Evolutionary conservation across 1,140 invertebrate species (phyloP).

Genomic region (Cylas formicarius): DNA sequence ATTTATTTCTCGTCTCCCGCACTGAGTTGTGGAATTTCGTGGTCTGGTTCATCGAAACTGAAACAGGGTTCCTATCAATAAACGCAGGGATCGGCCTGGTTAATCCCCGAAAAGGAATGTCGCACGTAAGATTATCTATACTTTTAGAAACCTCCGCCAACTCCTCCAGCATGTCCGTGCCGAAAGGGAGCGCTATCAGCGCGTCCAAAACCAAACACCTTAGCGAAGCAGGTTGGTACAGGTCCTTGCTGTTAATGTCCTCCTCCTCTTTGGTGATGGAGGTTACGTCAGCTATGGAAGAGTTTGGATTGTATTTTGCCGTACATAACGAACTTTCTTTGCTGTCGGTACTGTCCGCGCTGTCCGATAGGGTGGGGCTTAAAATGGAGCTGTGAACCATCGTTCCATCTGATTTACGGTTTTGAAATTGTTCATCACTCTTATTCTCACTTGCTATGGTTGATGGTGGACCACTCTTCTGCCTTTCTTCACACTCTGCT

Average conservation of each 20-base stretch:
- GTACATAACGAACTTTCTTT: slow-evolving; percentile 49
- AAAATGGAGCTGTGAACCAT: too few relatives aligned
- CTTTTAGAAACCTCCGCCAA: slow-evolving; percentile 56
- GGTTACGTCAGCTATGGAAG: slow-evolving; percentile 39
- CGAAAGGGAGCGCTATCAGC: slow-evolving; percentile 57
- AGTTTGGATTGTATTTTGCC: slow-evolving; percentile 44
- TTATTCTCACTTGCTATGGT: too few relatives aligned
- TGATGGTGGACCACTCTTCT: too few relatives aligned
- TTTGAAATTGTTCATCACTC: too few relatives aligned
- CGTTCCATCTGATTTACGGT: too few relatives aligned
- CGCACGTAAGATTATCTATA: slow-evolving; percentile 37
- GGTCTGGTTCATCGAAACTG: too few relatives aligned
- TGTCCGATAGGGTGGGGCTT: slow-evolving; percentile 35
- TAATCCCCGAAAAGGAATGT: slow-evolving; percentile 15
- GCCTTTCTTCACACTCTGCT: too few relatives aligned
- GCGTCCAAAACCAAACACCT: slow-evolving; percentile 54
- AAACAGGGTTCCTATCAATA: too few relatives aligned
- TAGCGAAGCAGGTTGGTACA: slow-evolving; percentile 35
- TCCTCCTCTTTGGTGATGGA: slow-evolving; percentile 39
- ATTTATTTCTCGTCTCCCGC: too few relatives aligned
- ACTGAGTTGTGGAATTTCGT: too few relatives aligned
- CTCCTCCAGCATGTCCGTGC: slow-evolving; percentile 56
- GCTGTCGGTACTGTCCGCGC: slow-evolving; percentile 44
- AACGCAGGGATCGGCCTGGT: slow-evolving; percentile 13
- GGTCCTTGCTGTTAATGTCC: slow-evolving; percentile 20